Evolutionary conservation across 2,888 invertebrate species (phyloP), one percentile per base, ranked within the genome.

Genomic region (Ischnus inquisitorius): DNA sequence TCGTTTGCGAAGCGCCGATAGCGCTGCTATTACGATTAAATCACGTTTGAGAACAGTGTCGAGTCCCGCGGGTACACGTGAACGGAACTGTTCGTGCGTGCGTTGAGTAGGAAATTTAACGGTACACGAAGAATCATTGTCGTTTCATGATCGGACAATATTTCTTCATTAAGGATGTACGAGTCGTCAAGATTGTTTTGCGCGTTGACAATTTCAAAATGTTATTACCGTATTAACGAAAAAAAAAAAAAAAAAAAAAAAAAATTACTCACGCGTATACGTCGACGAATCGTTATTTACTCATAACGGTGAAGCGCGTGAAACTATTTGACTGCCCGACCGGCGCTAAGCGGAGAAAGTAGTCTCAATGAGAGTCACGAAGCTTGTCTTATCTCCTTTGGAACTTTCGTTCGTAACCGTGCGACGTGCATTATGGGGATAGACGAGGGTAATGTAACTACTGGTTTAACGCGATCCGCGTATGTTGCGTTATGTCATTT

Each of bases 321-420:
- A 39, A 76, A 76, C 67, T 78, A 69, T n/a, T 51, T n/a, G 62
- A 1, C 48, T 19, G 65, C 3, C 65, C 57, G 22, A 76, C 60
- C 3, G 14, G 72, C 48, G 39, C 57, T 68, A 48, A 78, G 81
- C 46, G 51, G 84, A 84, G 84, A 84, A 84, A 84, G 81, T 81
- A 41, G 78, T 81, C 57, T 81, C 68, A 81, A 74, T 78, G 69
- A 84, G 74, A 64, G 48, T 68, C 74, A 34, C 34, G 22, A 39
- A 46, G 34, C 16, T 43, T 19, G 22, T 64, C 62, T 74, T 39
- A 64, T 75, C 64, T 64, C 41, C 39, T 78, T 65, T 28, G 6
- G 46, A 77, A 84, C 84, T 81, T 84, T 78, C 83, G 72, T 81
- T 78, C 78, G 84, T 81, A 84, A 84, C 81, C 78, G 84, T 84